Base-by-base conservation (phyloP, 2,888 invertebrate species). In the Ophion ventricosus region DNA sequence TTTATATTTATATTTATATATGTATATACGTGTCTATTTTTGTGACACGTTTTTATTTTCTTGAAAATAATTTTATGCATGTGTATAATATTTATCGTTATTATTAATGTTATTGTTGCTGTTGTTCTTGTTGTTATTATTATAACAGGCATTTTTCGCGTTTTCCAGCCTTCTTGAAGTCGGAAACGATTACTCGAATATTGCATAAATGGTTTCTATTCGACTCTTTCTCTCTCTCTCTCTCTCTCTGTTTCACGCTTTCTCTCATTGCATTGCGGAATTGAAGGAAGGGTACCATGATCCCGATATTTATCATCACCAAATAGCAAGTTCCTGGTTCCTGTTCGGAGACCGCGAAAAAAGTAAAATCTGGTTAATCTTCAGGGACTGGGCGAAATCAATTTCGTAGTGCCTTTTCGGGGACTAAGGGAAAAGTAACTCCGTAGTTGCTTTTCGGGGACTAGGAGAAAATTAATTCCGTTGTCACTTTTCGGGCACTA, bases 21-120 rank as follows among this genome's bases (percentile, higher is more conserved):
- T 49, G 17, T 49, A 17, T 49, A 49, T 17, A 49, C 14, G 63
- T 43, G 64, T 81, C 35, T 57, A 40, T 57, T 73, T 77, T 49
- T 70, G 40, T 69, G 14, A 35, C 25, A 70, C 35, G 54, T 40
- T 57, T 78, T 86, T 82, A 85, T 90, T 87, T 86, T 82, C 86
- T 90, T 87, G 80, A 90, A 90, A 91, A 90, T 90, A 91, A 89
- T 80, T 89, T 86, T 90, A 86, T 84, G 61, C 54, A 20, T 73
- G 43, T 82, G 66, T 76, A 67, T 80, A 76, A 64, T 72, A 61
- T 54, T 77, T 78, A 70, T 84, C 70, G 14, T 69, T 25, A 49
- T 54, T 69, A 69, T 67, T 67, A 67, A 35, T 63, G 23, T 74
- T 63, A 49, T 74, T 82, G 20, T 66, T 66, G 17, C 26, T 35